Evolutionary conservation across 2,113 vertebrate genomes (phyloP).

Genomic region (Nematolebias whitei): DNA sequence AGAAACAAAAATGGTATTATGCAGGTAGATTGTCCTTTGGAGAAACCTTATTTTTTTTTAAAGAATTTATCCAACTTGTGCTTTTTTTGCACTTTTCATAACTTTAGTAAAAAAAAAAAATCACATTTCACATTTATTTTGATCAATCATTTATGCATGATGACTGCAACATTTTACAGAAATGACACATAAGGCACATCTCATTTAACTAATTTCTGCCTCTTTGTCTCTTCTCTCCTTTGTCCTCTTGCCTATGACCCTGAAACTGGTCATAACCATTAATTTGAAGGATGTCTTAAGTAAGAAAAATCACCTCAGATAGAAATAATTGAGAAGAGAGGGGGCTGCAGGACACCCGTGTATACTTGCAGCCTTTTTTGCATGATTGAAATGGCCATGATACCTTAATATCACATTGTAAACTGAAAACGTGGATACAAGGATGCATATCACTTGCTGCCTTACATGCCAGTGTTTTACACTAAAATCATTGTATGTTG

Average conservation of each 20-base stretch:
- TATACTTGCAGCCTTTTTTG: neutral
- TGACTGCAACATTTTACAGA: neutral
- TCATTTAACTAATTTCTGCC: neutral
- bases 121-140: neutral
- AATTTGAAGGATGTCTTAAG: neutral
- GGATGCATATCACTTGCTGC: too few relatives aligned
- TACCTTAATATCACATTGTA: neutral
- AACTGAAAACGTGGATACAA: too few relatives aligned
- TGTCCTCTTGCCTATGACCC: neutral
- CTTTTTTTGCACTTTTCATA: neutral
- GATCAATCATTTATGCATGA: neutral
- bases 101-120: neutral
- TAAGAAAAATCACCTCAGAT: neutral
- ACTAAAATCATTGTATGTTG: too few relatives aligned
- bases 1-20: neutral
- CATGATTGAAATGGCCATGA: neutral
- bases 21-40: neutral
- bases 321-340: neutral
- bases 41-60: neutral
- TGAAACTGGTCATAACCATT: constrained; percentile 2
- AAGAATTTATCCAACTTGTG: neutral
- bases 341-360: neutral
- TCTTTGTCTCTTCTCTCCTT: neutral
- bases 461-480: too few relatives aligned
- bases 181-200: neutral